A percentile compares a stretch with the other conserved stretches of the same genome.
Conservation (phyloP, 2,797 vertebrate species). For the Thalassophryne amazonica region DNA sequence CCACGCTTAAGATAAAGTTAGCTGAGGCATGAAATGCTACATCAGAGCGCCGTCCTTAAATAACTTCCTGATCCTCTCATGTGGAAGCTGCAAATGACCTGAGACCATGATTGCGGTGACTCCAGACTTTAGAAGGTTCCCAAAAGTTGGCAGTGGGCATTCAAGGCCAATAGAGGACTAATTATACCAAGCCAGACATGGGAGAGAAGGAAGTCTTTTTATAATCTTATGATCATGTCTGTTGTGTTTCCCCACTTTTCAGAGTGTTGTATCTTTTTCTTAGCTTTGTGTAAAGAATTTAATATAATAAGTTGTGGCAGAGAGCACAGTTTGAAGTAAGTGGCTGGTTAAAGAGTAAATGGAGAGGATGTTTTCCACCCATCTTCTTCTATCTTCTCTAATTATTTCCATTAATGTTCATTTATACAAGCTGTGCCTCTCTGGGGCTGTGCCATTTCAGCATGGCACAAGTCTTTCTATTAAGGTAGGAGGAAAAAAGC, state of each 20-base stretch:
- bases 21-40: conserved; percentile 16
- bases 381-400: conserved; percentile 27
- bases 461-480: conserved; percentile 3
- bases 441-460: background rate
- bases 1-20: conserved; percentile 30
- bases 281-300: conserved; percentile 36
- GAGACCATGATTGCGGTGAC: conserved; percentile 15
- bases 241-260: conserved; percentile 5
- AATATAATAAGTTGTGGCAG: conserved; percentile 39
- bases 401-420: conserved; percentile 40
- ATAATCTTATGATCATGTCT: too few species aligned
- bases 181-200: conserved; percentile 64
- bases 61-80: conserved; percentile 24
- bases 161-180: conserved; percentile 47
- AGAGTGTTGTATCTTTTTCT: conserved; percentile 22
- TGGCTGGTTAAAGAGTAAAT: conserved; percentile 45
- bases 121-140: conserved; percentile 29
- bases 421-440: conserved; percentile 8
- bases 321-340: conserved; percentile 47
- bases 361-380: conserved; percentile 49
- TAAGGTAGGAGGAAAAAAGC: conserved; percentile 27
- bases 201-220: conserved; percentile 52
- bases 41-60: conserved; percentile 22
- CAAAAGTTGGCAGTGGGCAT: conserved; percentile 29
- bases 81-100: conserved; percentile 36